phyloP scores from a whole-genome alignment of 2,888 invertebrate species.

The Stramonita haemastoma region DNA sequence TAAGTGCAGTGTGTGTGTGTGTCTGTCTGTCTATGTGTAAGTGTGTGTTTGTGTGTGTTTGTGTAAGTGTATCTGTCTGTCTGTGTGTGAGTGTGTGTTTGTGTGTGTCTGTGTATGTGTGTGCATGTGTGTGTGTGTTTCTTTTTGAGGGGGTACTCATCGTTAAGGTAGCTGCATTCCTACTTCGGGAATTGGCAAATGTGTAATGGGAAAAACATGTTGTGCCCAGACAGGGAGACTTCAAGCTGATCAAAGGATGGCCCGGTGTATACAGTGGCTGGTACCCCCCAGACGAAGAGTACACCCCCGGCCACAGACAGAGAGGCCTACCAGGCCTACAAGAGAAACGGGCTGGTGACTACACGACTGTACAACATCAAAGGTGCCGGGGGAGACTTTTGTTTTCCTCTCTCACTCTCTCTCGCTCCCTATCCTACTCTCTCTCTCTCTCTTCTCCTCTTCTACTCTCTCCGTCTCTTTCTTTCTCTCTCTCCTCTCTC shows the following conservation, averaged over 20 bases:
- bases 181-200: no score
- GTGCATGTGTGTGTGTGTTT: not conserved
- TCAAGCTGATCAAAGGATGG: conserved; percentile 41
- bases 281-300: conserved; percentile 38
- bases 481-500: no score
- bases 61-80: not conserved
- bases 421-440: no score
- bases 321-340: not conserved
- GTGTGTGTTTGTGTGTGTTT: conserved; percentile 17
- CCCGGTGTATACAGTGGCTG: conserved; percentile 44
- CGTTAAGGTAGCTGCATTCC: no score
- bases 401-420: no score
- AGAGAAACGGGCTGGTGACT: not conserved
- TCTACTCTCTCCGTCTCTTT: no score
- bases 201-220: no score
- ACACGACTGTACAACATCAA: conserved; percentile 18
- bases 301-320: not conserved
- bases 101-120: conserved; percentile 10
- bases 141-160: no score
- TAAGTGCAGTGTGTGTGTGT: conserved; percentile 17
- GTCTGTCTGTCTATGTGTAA: not conserved
- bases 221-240: conserved; percentile 38
- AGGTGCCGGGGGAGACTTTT: not conserved
- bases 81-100: not conserved
- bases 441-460: no score